Evolutionary conservation across 2,797 vertebrate genomes (phyloP).

Genomic region (Silurus lanzhouensis): DNA sequence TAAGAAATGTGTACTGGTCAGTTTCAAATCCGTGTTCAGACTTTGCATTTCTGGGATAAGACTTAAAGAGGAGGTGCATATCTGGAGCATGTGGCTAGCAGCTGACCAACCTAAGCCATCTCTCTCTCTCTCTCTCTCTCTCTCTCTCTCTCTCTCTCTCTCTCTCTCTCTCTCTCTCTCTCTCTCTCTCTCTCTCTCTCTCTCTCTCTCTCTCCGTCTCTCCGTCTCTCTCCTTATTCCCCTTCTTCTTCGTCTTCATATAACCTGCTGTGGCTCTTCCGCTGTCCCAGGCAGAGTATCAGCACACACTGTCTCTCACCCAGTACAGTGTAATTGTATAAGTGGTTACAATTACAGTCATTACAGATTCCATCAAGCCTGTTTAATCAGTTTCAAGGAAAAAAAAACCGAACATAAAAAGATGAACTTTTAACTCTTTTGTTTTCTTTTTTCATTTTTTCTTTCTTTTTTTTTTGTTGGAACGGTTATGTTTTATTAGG

Average conservation of each 20-base stretch:
- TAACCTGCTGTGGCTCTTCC: slow-evolving; percentile 78
- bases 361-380: slow-evolving; percentile 80
- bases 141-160: slow-evolving; percentile 27
- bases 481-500: slow-evolving; percentile 65
- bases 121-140: slow-evolving; percentile 46
- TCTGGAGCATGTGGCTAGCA: slow-evolving; percentile 90
- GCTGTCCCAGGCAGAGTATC: slow-evolving; percentile 67
- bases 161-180: slow-evolving; percentile 32
- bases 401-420: slow-evolving; percentile 63
- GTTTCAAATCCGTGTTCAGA: slow-evolving; percentile 10
- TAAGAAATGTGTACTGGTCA: neutral
- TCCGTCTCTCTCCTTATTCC: slow-evolving; percentile 22
- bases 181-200: slow-evolving; percentile 18
- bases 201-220: slow-evolving; percentile 29
- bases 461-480: slow-evolving; percentile 68
- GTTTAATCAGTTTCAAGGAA: slow-evolving; percentile 73
- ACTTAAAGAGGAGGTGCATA: slow-evolving; percentile 10
- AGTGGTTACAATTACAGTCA: slow-evolving; percentile 84
- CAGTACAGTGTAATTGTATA: slow-evolving; percentile 75
- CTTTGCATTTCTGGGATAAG: slow-evolving; percentile 25
- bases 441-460: slow-evolving; percentile 72
- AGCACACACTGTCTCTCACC: slow-evolving; percentile 40
- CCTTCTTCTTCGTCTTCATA: slow-evolving; percentile 59
- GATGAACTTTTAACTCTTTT: slow-evolving; percentile 73
- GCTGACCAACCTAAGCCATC: slow-evolving; percentile 89